Evolutionary conservation across 1,140 invertebrate genomes (phyloP), one percentile per base, ranked within the genome.

Genomic region (Portunus trituberculatus): DNA sequence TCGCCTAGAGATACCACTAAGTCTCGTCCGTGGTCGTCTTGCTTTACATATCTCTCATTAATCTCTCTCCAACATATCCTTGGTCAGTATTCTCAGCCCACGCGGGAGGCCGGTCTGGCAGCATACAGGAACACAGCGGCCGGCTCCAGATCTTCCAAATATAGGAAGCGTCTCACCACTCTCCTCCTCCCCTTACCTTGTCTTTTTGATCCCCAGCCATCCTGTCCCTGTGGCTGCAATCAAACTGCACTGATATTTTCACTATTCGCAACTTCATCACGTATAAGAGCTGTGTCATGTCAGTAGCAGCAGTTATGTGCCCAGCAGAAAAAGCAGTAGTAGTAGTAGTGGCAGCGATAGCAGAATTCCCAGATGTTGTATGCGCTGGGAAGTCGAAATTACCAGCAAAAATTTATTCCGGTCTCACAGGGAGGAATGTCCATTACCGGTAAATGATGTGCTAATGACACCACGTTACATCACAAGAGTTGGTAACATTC

Each of bases 21-120:
- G 67, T n/a, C n/a, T 76, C 52, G 67, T n/a, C 67, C 20, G 67
- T n/a, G 67, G 67, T 76, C 67, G 67, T n/a, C 20, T 76, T 7
- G 67, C 67, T 25, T 76, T 25, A 76, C 67, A 76, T 76, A 76
- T 76, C 67, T 76, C n/a, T 76, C 67, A 76, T 76, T 76, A 76
- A 76, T 76, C 67, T 76, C 20, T 25, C 67, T 76, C 67, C 67
- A n/a, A n/a, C 67, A 76, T 20, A 25, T 20, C 67, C 67, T 76
- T 76, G n/a, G 67, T 76, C 67, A 76, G 20, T 76, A 76, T 76
- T 76, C 67, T 20, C 6, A 76, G 67, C 67, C 67, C 67, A 76
- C 67, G 67, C 67, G 67, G 67, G n/a, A n/a, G 20, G 20, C 67
- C 20, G 67, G 67, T n/a, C 67, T n/a, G 20, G 6, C n/a, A 76